A percentile compares a stretch with the other conserved stretches of the same genome.
Evolutionary conservation across 1,140 invertebrate species (phyloP).

Genomic region (Drosophila lini): DNA sequence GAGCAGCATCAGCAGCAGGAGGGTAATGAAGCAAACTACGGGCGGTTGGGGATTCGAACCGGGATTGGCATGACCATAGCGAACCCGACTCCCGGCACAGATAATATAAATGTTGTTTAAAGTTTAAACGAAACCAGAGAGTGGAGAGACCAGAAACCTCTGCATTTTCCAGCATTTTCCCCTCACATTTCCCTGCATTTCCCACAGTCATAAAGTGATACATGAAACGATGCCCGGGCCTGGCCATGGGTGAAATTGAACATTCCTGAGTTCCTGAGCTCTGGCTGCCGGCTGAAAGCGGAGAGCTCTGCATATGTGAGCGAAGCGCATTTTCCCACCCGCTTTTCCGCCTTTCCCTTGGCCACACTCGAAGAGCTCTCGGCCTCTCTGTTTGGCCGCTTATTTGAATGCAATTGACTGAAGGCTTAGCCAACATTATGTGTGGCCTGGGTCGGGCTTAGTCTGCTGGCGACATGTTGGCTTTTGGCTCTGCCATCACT

Average conservation of each 20-base stretch:
- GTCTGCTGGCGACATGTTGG: slow-evolving; percentile 78
- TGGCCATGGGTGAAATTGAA: slow-evolving; percentile 72
- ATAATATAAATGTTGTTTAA: slow-evolving; percentile 81
- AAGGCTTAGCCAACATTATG: slow-evolving; percentile 71
- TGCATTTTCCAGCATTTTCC: slow-evolving; percentile 14
- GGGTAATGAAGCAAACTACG: slow-evolving; percentile 52
- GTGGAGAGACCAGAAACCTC: slow-evolving; percentile 5
- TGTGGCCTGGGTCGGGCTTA: slow-evolving; percentile 67
- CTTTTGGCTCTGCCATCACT: slow-evolving; percentile 69
- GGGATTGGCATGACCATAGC: slow-evolving; percentile 27
- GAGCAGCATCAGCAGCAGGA: not conserved
- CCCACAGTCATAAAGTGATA: slow-evolving; percentile 66
- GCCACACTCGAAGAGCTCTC: not conserved
- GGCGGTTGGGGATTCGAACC: slow-evolving; percentile 48
- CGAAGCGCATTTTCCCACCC: slow-evolving; percentile 44
- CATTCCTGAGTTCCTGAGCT: slow-evolving; percentile 59
- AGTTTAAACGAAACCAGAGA: slow-evolving; percentile 61
- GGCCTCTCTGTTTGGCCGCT: slow-evolving; percentile 40
- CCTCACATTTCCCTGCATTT: slow-evolving; percentile 1
- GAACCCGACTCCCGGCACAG: slow-evolving; percentile 31
- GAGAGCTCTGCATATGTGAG: slow-evolving; percentile 61
- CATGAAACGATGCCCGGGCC: slow-evolving; percentile 48
- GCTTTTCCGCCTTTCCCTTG: slow-evolving; percentile 1
- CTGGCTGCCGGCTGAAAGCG: slow-evolving; percentile 19
- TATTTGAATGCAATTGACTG: slow-evolving; percentile 82